A percentile compares a stretch with the other conserved stretches of the same genome.
These are phyloP conservation scores for Neolamprologus sp. DNA, from an alignment of 2,113 vertebrate species.

Conservation along the genomic window DNA sequence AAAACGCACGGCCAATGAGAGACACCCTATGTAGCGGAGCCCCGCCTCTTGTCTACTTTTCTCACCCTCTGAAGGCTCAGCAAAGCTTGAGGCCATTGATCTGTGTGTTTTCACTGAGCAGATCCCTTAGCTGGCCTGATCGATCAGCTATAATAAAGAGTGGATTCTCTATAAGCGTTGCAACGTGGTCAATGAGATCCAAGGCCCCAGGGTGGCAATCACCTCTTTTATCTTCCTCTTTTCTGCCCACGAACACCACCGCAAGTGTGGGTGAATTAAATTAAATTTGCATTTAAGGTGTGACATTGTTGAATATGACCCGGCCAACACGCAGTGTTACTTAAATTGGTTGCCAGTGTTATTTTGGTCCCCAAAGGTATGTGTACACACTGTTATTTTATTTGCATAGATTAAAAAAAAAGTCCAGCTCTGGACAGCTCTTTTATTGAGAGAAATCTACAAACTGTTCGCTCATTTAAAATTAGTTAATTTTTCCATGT, in stretches of 20 bases:
- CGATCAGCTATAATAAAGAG: constrained; percentile 47
- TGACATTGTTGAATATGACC: neutral
- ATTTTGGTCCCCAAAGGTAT: neutral
- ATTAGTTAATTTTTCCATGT: neutral
- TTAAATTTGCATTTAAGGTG: neutral
- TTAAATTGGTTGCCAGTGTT: neutral
- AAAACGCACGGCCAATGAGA: constrained; percentile 34
- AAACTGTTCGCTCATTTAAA: neutral
- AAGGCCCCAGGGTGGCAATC: constrained; percentile 13
- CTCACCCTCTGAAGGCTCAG: constrained; percentile 17
- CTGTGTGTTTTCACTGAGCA: constrained; percentile 58
- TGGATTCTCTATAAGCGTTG: constrained; percentile 27
- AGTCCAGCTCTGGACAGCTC: neutral
- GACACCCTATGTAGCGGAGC: neutral
- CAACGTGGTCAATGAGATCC: constrained; percentile 19
- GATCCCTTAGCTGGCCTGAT: constrained; percentile 37
- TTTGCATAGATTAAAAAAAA: neutral
- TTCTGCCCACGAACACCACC: neutral
- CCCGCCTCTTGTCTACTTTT: constrained; percentile 18
- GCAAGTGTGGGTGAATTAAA: neutral
- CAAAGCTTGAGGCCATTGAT: constrained; percentile 52
- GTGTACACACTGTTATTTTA: neutral
- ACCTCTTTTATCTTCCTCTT: constrained; percentile 6
- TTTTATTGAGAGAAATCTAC: neutral
- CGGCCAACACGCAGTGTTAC: neutral